phyloP scores from a whole-genome alignment of 2,797 vertebrate genomes.

The Lepidocolaptes lacrymiger region DNA sequence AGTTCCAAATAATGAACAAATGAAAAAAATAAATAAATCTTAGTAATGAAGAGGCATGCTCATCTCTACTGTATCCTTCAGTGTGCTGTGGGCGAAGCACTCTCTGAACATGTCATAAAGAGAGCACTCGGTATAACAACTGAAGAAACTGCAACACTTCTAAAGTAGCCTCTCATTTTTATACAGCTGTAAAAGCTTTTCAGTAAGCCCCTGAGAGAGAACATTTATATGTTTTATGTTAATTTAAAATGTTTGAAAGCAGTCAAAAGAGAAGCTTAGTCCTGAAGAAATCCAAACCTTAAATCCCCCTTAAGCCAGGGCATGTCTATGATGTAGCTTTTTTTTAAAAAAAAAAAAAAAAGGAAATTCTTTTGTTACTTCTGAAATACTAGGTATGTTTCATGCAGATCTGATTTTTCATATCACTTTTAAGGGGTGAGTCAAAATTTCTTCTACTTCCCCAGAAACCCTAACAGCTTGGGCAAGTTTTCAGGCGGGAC shows the following conservation, averaged over 20 bases:
- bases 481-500: background rate
- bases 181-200: constrained; percentile 59
- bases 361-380: constrained; percentile 16
- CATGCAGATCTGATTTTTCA: constrained; percentile 13
- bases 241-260: constrained; percentile 65
- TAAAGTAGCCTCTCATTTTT: constrained; percentile 42
- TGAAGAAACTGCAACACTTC: constrained; percentile 31
- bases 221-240: constrained; percentile 57
- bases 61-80: background rate
- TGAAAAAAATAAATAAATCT: background rate
- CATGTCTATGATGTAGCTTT: constrained; percentile 10
- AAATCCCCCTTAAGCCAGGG: constrained; percentile 46
- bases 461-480: background rate
- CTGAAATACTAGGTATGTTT: constrained; percentile 1
- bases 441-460: constrained; percentile 2
- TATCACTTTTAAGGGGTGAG: background rate
- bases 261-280: constrained; percentile 56
- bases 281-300: constrained; percentile 43
- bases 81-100: background rate
- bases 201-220: constrained; percentile 45
- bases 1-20: constrained; percentile 14
- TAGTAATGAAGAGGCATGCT: background rate
- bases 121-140: background rate
- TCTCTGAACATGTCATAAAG: background rate
- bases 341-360: background rate